Base-by-base conservation (phyloP, 2,113 vertebrate species). In the Pollachius pollachius region DNA sequence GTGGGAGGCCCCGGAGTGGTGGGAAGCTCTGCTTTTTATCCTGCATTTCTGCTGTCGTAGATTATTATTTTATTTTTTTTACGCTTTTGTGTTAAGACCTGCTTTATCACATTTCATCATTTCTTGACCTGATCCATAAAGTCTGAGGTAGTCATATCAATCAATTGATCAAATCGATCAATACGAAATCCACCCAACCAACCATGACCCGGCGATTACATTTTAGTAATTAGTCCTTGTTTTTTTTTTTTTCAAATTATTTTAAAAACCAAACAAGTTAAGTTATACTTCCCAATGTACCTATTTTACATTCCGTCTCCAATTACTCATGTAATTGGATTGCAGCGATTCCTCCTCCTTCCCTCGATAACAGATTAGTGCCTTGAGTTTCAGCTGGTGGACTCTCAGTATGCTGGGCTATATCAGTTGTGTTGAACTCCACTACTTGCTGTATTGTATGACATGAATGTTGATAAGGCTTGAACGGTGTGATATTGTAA, bases 331-430 rank as follows among this genome's bases (percentile, higher is more conserved):
- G n/a, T 64, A 63, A 63, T 8, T 12, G 11, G 8, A 48, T 13
- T 48, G n/a, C n/a, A n/a, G n/a, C n/a, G 41, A 48, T 13, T 7
- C 41, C 67, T 60, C 62, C 34, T 57, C 67, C 71, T 56, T 21
- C 54, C 57, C 48, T 57, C 67, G 2, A 21, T 61, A 41, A 7
- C 78, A 54, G 60, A 71, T 69, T 67, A 54, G 82, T 89, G 84
- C 84, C 82, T 86, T 85, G 52, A n/a, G 54, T 73, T 52, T 64
- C 67, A n/a, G 57, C 19, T 66, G 57, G 65, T 34, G 19, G 48
- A 9, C 57, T 67, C 34, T 64, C 15, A 34, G 66, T 41, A 62
- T 37, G 57, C 56, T 48, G 37, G 9, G 48, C 54, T 25, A 64
- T 13, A 16, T 25, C 52, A 82, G 23, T 57, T 6, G 7, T 15